These are phyloP conservation scores for Beaufortia kweichowensis DNA, from an alignment of 2,113 vertebrate genomes.

Conservation along the genomic window DNA sequence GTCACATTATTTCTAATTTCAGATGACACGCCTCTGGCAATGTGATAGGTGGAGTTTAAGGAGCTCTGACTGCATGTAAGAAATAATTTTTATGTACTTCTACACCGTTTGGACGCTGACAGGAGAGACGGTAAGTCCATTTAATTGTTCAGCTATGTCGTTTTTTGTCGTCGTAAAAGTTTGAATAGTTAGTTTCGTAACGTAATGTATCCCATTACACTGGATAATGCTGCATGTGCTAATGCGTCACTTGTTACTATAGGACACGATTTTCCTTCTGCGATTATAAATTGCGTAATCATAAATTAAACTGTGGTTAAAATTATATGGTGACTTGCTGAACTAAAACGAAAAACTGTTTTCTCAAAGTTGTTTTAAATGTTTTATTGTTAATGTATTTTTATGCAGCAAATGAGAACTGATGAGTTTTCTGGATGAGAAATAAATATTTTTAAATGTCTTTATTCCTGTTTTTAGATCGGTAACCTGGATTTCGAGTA, in stretches of 20 bases:
- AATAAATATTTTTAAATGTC: not conserved
- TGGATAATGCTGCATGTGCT: not conserved
- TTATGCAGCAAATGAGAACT: no score
- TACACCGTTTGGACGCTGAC: not conserved
- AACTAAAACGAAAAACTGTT: no score
- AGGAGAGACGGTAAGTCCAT: slow-evolving; percentile 18
- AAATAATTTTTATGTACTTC: not conserved
- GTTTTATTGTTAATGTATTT: no score
- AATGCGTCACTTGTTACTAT: slow-evolving; percentile 25
- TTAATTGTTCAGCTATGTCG: not conserved
- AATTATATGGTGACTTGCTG: no score
- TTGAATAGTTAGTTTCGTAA: not conserved
- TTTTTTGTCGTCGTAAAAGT: not conserved
- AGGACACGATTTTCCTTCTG: not conserved
- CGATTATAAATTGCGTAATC: not conserved
- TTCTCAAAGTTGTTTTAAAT: no score
- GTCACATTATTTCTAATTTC: no score
- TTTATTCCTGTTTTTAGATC: not conserved
- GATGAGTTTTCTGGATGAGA: not conserved
- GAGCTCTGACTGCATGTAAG: not conserved
- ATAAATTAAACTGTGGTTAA: no score
- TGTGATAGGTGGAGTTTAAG: slow-evolving; percentile 1
- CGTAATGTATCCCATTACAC: not conserved
- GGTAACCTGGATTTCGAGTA: slow-evolving; percentile 12
- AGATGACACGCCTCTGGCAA: no score